These are phyloP conservation scores for Phalloptychus januarius DNA, from an alignment of 2,797 vertebrate genomes.

Conservation along the genomic window DNA sequence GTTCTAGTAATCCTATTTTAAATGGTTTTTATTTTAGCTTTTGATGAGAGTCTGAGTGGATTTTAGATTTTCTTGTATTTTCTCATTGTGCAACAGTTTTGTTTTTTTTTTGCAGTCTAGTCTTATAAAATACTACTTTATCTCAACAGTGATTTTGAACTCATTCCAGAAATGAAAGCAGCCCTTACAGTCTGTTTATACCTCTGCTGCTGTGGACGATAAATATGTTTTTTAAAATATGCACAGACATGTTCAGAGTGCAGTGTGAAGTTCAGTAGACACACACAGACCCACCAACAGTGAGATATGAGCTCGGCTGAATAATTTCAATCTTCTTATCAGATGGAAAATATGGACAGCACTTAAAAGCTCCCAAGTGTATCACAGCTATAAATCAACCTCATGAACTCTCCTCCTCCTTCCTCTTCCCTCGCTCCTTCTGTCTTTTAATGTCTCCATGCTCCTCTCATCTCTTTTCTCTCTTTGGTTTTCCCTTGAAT, in stretches of 20 bases:
- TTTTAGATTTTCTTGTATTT: neutral
- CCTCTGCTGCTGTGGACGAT: neutral
- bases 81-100: neutral
- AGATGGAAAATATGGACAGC: slow-evolving; percentile 74
- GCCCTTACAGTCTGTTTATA: neutral
- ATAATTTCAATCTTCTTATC: slow-evolving; percentile 73
- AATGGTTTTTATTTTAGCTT: neutral
- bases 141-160: neutral
- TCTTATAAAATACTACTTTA: neutral
- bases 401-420: slow-evolving; percentile 32
- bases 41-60: neutral
- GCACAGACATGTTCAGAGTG: neutral
- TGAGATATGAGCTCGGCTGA: slow-evolving; percentile 47
- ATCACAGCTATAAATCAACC: slow-evolving; percentile 71
- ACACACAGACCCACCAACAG: slow-evolving; percentile 20
- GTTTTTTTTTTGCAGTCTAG: neutral
- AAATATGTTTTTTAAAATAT: neutral
- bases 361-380: slow-evolving; percentile 74
- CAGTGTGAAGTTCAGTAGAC: slow-evolving; percentile 28
- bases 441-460: slow-evolving; percentile 1
- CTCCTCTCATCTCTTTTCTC: neutral
- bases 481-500: slow-evolving; percentile 5
- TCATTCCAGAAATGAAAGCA: neutral
- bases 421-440: neutral
- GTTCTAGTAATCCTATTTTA: neutral